Evolutionary conservation across 2,113 vertebrate species (phyloP), one percentile per base, ranked within the genome.

Genomic region (Rhagologus leucostigma): DNA sequence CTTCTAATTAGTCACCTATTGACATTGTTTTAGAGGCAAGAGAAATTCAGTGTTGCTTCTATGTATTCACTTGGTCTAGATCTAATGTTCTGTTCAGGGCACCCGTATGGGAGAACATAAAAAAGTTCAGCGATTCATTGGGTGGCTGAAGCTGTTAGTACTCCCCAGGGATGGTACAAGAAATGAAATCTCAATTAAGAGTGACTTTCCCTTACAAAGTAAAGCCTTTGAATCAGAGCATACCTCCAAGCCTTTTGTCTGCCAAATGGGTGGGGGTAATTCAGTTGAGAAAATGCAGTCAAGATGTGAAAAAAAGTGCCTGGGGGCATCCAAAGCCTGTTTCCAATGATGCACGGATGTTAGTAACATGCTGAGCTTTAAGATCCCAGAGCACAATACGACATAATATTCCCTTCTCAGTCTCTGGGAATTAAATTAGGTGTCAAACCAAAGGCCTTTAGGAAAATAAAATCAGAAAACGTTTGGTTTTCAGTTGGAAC

Each of bases 321-420:
- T 46, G 15, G 47, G 62, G 87, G 63, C 81, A 90, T 90, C 42
- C 59, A 29, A 57, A 49, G 84, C 75, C 86, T 69, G 71, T 95
- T 97, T 83, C 79, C 75, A 97, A 0, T 93, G 95, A 95, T 94
- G 95, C 87, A 91, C 2, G 93, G 86, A 79, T 97, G 87, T 97
- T 93, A 90, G 82, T 77, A 88, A 35, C 94, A 95, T 39, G 81
- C 91, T 94, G 96, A 91, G 88, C 56, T 89, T 59, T 69, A 82
- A 85, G 75, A 79, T 78, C 89, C 65, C 59, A 52, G 65, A 63
- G 84, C 13, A 49, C 60, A 92, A 30, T 57, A 74, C 55, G 1
- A 65, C 46, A 80, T 68, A 92, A 69, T 89, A 91, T 80, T 93
- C 90, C 49, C 60, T 93, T 94, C 93, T 59, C 39, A 30, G 79